Evolutionary conservation across 2,113 vertebrate genomes (phyloP).

Genomic region (Apteryx mantelli): DNA sequence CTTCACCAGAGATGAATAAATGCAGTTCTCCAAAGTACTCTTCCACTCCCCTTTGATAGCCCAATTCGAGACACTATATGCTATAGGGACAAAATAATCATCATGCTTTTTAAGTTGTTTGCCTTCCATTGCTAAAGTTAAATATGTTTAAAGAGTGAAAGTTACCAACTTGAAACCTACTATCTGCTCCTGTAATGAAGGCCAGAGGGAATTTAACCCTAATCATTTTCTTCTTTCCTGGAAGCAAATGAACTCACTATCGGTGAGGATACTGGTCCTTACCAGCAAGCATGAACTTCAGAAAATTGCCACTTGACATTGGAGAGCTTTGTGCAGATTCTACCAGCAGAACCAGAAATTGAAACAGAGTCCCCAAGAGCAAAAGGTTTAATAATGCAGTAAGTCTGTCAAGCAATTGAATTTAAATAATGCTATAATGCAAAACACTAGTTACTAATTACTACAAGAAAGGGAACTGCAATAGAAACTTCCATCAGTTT

Average conservation of each 20-base stretch:
- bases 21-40: background rate
- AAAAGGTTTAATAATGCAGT: constrained; percentile 54
- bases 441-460: constrained; percentile 47
- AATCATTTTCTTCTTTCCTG: constrained; percentile 4
- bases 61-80: background rate
- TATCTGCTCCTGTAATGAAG: constrained; percentile 51
- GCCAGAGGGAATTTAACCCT: constrained; percentile 42
- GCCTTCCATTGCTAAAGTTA: constrained; percentile 13
- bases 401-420: constrained; percentile 32
- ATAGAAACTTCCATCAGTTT: constrained; percentile 35
- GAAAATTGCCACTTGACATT: constrained; percentile 63
- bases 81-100: constrained; percentile 16
- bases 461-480: constrained; percentile 28
- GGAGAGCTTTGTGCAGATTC: background rate
- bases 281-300: background rate
- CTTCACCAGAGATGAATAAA: background rate
- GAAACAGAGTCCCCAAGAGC: constrained; percentile 37
- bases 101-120: background rate
- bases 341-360: constrained; percentile 23
- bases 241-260: constrained; percentile 14
- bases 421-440: constrained; percentile 35
- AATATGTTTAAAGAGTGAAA: constrained; percentile 34
- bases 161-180: constrained; percentile 17
- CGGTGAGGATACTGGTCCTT: background rate
- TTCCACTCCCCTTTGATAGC: background rate